These are phyloP conservation scores for Drosophila lini DNA, from an alignment of 1,140 invertebrate genomes.

Conservation along the genomic window DNA sequence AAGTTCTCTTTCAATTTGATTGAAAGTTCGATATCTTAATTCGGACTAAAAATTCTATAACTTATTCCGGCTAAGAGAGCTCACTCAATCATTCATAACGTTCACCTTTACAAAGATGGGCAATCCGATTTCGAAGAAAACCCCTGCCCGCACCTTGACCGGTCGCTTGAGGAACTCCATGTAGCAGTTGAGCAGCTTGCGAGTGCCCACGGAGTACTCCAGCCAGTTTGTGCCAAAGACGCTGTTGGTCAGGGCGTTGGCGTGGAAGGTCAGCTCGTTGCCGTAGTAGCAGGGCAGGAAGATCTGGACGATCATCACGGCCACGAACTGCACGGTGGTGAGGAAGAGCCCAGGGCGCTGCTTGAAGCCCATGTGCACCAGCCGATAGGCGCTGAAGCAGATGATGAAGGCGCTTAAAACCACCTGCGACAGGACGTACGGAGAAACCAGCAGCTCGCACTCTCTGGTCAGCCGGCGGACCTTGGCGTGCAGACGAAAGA, in stretches of 20 bases:
- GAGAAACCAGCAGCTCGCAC: constrained; percentile 64
- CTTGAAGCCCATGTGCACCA: constrained; percentile 64
- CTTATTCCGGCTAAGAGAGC: too few relatives aligned
- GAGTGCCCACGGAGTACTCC: constrained; percentile 59
- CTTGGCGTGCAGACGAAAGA: constrained; percentile 52
- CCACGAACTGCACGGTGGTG: constrained; percentile 66
- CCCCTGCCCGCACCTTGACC: constrained; percentile 63
- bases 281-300: constrained; percentile 77
- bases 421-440: constrained; percentile 68
- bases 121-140: constrained; percentile 74
- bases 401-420: constrained; percentile 75
- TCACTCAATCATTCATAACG: background rate
- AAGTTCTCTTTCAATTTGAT: background rate
- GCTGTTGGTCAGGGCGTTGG: constrained; percentile 57
- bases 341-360: constrained; percentile 63
- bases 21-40: too few relatives aligned
- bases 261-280: constrained; percentile 68
- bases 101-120: constrained; percentile 77
- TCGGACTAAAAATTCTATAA: too few relatives aligned
- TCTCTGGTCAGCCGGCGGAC: constrained; percentile 29
- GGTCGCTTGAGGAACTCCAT: constrained; percentile 74
- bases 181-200: constrained; percentile 71
- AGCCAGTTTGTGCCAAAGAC: constrained; percentile 74
- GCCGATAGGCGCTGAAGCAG: constrained; percentile 70
- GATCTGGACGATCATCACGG: constrained; percentile 72